Conservation (phyloP, 2,797 vertebrate species). For the Acanthis flammea region DNA sequence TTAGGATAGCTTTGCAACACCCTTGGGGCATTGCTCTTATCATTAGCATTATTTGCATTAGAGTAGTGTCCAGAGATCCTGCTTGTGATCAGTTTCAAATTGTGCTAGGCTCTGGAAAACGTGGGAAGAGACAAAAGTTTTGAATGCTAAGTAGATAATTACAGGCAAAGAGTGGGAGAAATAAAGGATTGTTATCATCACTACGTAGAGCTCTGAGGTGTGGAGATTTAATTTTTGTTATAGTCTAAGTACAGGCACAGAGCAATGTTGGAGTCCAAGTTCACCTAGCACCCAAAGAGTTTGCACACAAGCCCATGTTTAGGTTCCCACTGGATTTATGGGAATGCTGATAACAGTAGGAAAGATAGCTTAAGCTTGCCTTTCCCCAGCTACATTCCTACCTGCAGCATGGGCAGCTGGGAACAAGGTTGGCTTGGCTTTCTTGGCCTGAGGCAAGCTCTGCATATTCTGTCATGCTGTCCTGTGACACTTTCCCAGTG, state of each 20-base stretch:
- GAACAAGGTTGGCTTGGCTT: not conserved
- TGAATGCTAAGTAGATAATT: constrained; percentile 46
- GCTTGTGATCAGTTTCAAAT: constrained; percentile 19
- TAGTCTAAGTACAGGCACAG: not conserved
- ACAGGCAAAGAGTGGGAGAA: constrained; percentile 34
- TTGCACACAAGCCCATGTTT: not conserved
- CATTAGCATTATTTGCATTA: constrained; percentile 40
- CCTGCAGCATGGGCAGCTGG: not conserved
- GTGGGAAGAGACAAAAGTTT: constrained; percentile 51
- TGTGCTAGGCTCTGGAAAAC: constrained; percentile 35
- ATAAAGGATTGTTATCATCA: not conserved
- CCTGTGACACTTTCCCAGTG: not conserved
- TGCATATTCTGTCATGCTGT: not conserved
- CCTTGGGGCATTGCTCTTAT: constrained; percentile 42
- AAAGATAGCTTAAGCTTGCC: not conserved
- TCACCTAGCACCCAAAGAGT: not conserved
- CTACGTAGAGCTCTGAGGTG: not conserved
- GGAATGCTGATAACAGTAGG: not conserved
- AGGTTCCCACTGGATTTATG: not conserved
- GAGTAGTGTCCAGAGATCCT: constrained; percentile 51
- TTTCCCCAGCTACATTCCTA: not conserved
- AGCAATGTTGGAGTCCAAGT: not conserved
- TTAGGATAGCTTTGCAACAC: constrained; percentile 49
- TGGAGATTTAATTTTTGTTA: not conserved
- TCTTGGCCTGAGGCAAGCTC: not conserved